These are phyloP conservation scores for Hypocryptadius cinnamomeus DNA, from an alignment of 2,113 vertebrate species.

Conservation along the genomic window DNA sequence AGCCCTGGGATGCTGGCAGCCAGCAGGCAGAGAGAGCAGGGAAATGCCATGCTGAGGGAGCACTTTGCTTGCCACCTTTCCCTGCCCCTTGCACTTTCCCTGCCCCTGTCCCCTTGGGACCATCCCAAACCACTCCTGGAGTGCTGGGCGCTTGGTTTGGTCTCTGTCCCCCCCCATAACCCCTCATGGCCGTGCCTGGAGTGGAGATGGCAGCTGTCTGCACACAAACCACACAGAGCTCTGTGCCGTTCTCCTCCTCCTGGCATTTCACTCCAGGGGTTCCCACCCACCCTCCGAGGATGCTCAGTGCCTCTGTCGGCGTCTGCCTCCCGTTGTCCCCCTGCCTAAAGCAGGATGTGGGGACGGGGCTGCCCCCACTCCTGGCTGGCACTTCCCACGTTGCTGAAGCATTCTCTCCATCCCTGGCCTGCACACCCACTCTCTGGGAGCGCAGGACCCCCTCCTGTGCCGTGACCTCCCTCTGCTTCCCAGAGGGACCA, in stretches of 20 bases:
- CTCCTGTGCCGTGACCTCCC: neutral
- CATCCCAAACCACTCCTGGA: neutral
- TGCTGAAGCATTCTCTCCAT: neutral
- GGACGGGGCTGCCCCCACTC: neutral
- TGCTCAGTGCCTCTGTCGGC: neutral
- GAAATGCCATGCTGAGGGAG: neutral
- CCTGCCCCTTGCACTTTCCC: neutral
- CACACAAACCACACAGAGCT: neutral
- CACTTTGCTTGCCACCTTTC: neutral
- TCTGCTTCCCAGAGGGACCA: neutral
- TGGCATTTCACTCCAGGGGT: neutral
- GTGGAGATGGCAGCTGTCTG: neutral
- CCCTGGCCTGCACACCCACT: neutral
- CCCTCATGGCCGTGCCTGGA: neutral
- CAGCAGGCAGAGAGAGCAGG: neutral
- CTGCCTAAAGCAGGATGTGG: neutral
- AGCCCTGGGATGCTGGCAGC: neutral
- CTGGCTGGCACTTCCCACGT: neutral
- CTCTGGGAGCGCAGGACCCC: neutral
- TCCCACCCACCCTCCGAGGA: neutral
- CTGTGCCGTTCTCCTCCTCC: neutral
- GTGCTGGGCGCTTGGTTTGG: neutral
- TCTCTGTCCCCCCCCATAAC: neutral
- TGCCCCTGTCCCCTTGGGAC: neutral
- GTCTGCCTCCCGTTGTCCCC: neutral